Evolutionary conservation across 2,113 vertebrate species (phyloP).

Genomic region (Notothenia rossii): DNA sequence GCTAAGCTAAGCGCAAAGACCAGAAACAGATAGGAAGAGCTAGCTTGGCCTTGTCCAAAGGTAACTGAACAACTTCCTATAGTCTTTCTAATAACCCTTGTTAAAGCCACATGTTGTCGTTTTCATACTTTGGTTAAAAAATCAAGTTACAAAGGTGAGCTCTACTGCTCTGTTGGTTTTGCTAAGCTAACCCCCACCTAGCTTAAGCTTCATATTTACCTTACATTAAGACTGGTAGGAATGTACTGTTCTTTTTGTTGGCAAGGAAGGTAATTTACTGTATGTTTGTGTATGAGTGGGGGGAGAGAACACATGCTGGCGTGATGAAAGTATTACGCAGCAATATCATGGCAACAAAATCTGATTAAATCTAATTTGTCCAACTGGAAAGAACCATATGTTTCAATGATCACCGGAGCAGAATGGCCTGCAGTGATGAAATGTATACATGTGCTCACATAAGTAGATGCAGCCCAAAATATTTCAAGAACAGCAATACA

Average conservation of each 20-base stretch:
- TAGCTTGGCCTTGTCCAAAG: too few relatives aligned
- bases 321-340: slow-evolving; percentile 45
- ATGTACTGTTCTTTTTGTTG: not conserved
- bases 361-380: slow-evolving; percentile 69
- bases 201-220: not conserved
- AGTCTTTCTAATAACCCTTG: too few relatives aligned
- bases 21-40: not conserved
- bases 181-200: not conserved
- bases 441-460: slow-evolving; percentile 29
- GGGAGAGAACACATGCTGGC: slow-evolving; percentile 33
- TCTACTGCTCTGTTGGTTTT: too few relatives aligned
- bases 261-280: not conserved
- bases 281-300: not conserved
- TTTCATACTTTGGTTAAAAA: too few relatives aligned
- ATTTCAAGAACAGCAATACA: slow-evolving; percentile 33
- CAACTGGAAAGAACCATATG: slow-evolving; percentile 40
- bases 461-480: slow-evolving; percentile 8
- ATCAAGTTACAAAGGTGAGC: too few relatives aligned
- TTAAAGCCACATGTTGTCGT: too few relatives aligned
- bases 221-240: not conserved
- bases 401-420: slow-evolving; percentile 26
- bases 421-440: slow-evolving; percentile 52
- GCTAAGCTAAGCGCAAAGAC: not conserved
- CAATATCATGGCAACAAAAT: slow-evolving; percentile 38
- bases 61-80: too few relatives aligned